Evolutionary conservation across 2,888 invertebrate genomes (phyloP), one percentile per base, ranked within the genome.

Genomic region (Eupithecia dodoneata): DNA sequence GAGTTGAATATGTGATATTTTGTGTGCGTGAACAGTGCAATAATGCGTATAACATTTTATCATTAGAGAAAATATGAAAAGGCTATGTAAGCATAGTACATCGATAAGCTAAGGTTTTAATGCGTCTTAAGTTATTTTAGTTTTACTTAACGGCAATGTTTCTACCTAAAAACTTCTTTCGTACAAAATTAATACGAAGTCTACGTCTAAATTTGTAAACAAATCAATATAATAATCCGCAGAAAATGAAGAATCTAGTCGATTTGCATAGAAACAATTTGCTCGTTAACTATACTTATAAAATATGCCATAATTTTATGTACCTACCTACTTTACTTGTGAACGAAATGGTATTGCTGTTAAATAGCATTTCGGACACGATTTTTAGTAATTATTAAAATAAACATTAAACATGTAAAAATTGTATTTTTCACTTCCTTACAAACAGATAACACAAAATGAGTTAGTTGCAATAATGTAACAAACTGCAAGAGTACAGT

Each of bases 291-390:
- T 82, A 84, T 81, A 83, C 10, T 65, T 30, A 67, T 18, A 6
- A 80, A 84, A 81, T 70, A 70, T 85, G 93, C 92, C 92, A 93
- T 93, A 91, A 90, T 74, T 76, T n/a, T 74, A 74, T 76, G 72
- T 49, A 73, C 63, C n/a, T 52, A 52, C 52, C 49, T 81, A 85
- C 87, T 90, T 69, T n/a, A 69, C 67, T 95, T 95, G 94, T 95
- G 95, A 89, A 87, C 93, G 89, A 91, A 87, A 95, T 94, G 82
- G 90, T 92, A 91, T 85, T 66, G 77, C 76, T 30, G 63, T 49
- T n/a, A 49, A 78, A 74, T 76, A 85, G 90, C 92, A 94, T 94
- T 94, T 91, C 91, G 91, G 90, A 88, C 94, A 94, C 94, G 94
- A 95, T 88, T 87, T 84, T 79, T 81, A 83, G 79, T 80, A 80